phyloP scores from a whole-genome alignment of 2,113 vertebrate genomes.

The Passerina amoena region DNA sequence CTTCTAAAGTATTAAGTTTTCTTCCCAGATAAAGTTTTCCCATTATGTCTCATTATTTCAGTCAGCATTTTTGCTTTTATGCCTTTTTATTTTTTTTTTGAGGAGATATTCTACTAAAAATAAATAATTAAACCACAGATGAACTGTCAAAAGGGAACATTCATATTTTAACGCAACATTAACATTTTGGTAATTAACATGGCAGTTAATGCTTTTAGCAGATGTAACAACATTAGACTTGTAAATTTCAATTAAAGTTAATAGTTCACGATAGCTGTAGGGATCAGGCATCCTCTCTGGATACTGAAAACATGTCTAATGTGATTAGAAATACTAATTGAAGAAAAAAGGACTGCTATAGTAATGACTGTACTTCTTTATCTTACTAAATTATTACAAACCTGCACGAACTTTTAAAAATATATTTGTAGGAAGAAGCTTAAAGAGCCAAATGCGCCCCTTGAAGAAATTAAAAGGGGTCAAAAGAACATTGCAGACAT shows the following conservation, averaged over 20 bases:
- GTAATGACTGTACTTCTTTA: slow-evolving; percentile 56
- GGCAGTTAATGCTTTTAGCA: slow-evolving; percentile 83
- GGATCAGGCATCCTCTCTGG: slow-evolving; percentile 79
- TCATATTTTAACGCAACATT: slow-evolving; percentile 81
- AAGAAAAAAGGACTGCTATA: slow-evolving; percentile 66
- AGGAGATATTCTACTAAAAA: slow-evolving; percentile 68
- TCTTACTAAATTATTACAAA: slow-evolving; percentile 59
- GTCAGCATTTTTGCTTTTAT: slow-evolving; percentile 22
- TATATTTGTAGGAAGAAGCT: slow-evolving; percentile 16
- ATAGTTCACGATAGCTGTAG: slow-evolving; percentile 81
- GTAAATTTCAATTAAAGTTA: slow-evolving; percentile 86
- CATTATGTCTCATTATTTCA: slow-evolving; percentile 40
- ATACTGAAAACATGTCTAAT: slow-evolving; percentile 77
- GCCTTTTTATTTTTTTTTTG: slow-evolving; percentile 49
- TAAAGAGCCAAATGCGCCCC: slow-evolving; percentile 15
- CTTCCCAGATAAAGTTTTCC: slow-evolving; percentile 2
- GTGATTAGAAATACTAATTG: slow-evolving; percentile 79
- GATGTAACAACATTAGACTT: slow-evolving; percentile 84
- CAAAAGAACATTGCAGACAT: slow-evolving; percentile 13
- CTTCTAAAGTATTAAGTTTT: neutral
- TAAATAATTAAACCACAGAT: slow-evolving; percentile 78
- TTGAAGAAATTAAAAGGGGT: slow-evolving; percentile 49
- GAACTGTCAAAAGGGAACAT: slow-evolving; percentile 82
- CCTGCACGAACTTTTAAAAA: slow-evolving; percentile 50
- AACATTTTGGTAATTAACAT: slow-evolving; percentile 83